phyloP scores from a whole-genome alignment of 2,113 vertebrate species.

The Pedionomus torquatus region DNA sequence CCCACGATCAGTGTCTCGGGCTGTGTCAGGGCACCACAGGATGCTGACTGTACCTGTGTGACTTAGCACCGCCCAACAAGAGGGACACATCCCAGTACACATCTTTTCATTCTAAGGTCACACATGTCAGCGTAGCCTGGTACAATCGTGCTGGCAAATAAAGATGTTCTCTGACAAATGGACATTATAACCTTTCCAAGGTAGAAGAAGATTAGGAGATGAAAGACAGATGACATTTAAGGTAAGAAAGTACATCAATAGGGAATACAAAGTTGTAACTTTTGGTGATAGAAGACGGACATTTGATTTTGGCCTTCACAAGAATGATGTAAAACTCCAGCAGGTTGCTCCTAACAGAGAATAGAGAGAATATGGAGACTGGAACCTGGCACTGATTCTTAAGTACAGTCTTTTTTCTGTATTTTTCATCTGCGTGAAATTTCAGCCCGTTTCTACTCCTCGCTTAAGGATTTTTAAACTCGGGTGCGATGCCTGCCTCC shows the following conservation, averaged over 20 bases:
- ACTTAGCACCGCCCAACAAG: neutral
- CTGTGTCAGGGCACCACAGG: neutral
- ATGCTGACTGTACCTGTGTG: fast-evolving
- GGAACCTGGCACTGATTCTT: neutral
- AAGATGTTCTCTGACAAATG: fast-evolving
- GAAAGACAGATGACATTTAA: neutral
- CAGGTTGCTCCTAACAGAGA: neutral
- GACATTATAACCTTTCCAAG: neutral
- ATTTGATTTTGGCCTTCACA: neutral
- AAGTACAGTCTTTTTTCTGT: fast-evolving
- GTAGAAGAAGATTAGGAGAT: neutral
- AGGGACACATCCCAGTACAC: fast-evolving
- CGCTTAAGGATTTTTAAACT: neutral
- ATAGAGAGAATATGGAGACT: fast-evolving
- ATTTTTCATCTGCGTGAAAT: neutral
- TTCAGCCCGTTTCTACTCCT: neutral
- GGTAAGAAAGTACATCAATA: neutral
- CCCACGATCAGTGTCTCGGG: neutral
- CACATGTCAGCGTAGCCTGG: fast-evolving
- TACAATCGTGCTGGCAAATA: fast-evolving
- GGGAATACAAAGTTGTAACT: neutral
- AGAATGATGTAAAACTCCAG: fast-evolving
- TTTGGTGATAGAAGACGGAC: neutral
- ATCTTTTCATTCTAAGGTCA: neutral
- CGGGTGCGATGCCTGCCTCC: neutral